Percentiles rank a stretch among this genome's conserved stretches.
phyloP scores from a whole-genome alignment of 2,797 vertebrate species.

The Cynopterus sphinx region DNA sequence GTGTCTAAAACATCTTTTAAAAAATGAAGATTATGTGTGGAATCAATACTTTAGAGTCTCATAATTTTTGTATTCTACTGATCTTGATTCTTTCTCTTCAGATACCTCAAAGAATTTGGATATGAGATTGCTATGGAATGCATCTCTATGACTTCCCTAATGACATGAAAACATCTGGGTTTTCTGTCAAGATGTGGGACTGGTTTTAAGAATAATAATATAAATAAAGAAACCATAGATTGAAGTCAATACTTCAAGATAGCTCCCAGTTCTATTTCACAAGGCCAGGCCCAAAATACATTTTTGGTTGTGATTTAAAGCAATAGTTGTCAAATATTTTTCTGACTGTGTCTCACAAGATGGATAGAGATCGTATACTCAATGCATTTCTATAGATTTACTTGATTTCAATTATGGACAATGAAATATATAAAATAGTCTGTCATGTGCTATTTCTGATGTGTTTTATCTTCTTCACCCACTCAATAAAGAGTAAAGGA shows the following conservation, averaged over 20 bases:
- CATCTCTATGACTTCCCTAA: neutral
- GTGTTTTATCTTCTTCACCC: neutral
- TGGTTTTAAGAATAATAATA: neutral
- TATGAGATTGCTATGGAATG: neutral
- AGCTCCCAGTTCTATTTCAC: neutral
- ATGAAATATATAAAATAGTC: neutral
- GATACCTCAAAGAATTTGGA: neutral
- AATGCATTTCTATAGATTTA: neutral
- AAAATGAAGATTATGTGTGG: too few relatives aligned
- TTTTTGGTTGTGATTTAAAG: constrained; percentile 29
- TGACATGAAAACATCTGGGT: neutral
- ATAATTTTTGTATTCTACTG: neutral
- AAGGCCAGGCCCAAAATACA: neutral
- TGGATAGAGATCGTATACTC: neutral
- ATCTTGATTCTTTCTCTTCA: neutral
- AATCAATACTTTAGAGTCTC: neutral
- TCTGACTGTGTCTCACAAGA: neutral
- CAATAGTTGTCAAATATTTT: neutral
- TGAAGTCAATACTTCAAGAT: neutral
- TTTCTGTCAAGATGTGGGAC: neutral
- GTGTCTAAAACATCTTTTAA: too few relatives aligned
- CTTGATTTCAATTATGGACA: neutral
- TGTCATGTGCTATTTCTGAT: neutral
- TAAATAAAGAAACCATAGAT: neutral
- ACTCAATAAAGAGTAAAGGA: neutral